These are phyloP conservation scores for Nibea coibor DNA, from an alignment of 2,113 vertebrate species.

Conservation along the genomic window DNA sequence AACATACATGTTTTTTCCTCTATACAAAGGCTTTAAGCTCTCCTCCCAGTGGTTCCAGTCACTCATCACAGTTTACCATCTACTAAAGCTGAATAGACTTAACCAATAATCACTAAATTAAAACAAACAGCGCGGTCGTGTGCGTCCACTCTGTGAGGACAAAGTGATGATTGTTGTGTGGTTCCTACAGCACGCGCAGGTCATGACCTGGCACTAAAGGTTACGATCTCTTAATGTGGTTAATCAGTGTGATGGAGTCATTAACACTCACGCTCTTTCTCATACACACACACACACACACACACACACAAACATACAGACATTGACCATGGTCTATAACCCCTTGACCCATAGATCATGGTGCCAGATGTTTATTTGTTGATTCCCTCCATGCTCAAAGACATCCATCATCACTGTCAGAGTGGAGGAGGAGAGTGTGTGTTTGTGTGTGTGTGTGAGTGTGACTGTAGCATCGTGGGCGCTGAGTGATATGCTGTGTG, in stretches of 20 bases:
- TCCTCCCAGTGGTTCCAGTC: constrained; percentile 10
- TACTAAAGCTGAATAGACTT: constrained; percentile 12
- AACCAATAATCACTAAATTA: constrained; percentile 42
- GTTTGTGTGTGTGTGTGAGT: constrained; percentile 32
- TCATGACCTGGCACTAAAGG: constrained; percentile 56
- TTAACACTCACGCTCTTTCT: constrained; percentile 38
- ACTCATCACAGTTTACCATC: constrained; percentile 28
- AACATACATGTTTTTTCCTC: neutral
- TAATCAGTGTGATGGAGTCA: constrained; percentile 57
- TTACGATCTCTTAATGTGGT: constrained; percentile 52
- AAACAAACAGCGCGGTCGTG: constrained; percentile 56
- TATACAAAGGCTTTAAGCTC: neutral
- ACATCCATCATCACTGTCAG: constrained; percentile 77
- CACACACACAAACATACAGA: neutral
- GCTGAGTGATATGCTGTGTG: constrained; percentile 63
- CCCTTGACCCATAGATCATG: constrained; percentile 63
- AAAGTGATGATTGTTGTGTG: constrained; percentile 62
- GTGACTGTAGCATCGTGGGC: constrained; percentile 20
- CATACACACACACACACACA: constrained; percentile 7
- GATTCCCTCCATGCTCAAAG: constrained; percentile 64
- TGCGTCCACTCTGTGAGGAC: constrained; percentile 56
- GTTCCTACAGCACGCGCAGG: constrained; percentile 60
- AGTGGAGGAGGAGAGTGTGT: constrained; percentile 32
- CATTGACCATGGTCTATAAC: constrained; percentile 53
- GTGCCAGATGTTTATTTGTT: constrained; percentile 76